Evolutionary conservation across 2,888 invertebrate species (phyloP).

Genomic region (Euspilapteryx auroguttella): DNA sequence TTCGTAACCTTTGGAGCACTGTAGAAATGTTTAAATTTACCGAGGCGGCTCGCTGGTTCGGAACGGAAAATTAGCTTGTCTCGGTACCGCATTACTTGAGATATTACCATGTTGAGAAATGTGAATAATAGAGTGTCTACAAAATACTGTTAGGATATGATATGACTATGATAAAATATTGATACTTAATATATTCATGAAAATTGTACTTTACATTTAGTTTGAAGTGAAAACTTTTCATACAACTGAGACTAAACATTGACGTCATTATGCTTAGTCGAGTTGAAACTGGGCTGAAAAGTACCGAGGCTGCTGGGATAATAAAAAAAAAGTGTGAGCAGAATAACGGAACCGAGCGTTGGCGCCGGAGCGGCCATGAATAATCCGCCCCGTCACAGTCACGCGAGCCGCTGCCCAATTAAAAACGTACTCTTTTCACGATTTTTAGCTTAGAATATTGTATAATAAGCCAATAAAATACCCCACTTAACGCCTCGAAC

Average conservation of each 20-base stretch:
- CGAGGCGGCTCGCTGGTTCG: no score
- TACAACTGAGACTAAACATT: no score
- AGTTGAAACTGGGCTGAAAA: slow-evolving; percentile 1
- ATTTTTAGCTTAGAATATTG: slow-evolving; percentile 62
- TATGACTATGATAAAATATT: no score
- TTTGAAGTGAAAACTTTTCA: no score
- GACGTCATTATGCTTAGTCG: no score
- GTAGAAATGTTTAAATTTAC: slow-evolving; percentile 27
- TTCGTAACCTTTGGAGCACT: slow-evolving; percentile 27
- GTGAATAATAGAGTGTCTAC: no score
- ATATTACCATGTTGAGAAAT: no score
- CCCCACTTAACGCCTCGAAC: slow-evolving; percentile 51
- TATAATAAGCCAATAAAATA: slow-evolving; percentile 62
- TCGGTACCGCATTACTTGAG: no score
- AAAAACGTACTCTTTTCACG: slow-evolving; percentile 60
- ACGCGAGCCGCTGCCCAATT: slow-evolving; percentile 55
- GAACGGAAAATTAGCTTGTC: slow-evolving; percentile 1
- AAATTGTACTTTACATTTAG: no score
- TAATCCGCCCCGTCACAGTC: slow-evolving; percentile 51
- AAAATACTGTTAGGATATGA: no score
- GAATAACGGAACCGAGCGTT: slow-evolving; percentile 36
- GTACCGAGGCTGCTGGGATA: neutral
- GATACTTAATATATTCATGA: no score
- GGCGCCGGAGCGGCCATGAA: slow-evolving; percentile 53
- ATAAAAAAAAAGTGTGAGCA: slow-evolving; percentile 25